These are phyloP conservation scores for Halcyon smyrnensis DNA, from an alignment of 2,797 vertebrate species.

Conservation along the genomic window DNA sequence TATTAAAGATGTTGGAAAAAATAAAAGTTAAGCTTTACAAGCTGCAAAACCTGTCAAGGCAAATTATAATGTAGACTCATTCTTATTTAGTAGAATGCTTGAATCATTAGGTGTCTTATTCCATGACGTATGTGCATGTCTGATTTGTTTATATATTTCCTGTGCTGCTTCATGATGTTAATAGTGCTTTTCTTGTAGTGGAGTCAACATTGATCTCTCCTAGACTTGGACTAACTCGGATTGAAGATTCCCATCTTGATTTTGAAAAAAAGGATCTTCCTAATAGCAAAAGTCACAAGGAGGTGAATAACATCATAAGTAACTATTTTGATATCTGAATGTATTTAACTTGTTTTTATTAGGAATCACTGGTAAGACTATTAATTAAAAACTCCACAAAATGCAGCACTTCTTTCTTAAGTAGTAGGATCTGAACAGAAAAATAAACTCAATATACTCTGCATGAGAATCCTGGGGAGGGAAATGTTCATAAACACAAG, in stretches of 20 bases:
- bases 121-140: accelerated
- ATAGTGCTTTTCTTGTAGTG: neutral
- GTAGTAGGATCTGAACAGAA: neutral
- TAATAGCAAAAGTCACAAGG: neutral
- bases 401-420: neutral
- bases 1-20: neutral
- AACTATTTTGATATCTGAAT: neutral
- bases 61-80: neutral
- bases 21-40: neutral
- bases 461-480: neutral
- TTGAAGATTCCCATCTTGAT: neutral
- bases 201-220: neutral
- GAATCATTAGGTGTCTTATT: neutral
- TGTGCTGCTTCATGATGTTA: neutral
- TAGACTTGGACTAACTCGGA: neutral
- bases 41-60: neutral
- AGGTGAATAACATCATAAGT: neutral
- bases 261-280: neutral
- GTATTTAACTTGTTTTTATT: neutral
- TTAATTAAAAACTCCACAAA: neutral
- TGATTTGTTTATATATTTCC: neutral
- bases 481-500: neutral
- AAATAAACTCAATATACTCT: neutral
- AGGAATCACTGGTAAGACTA: neutral
- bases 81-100: neutral